Percentiles rank a stretch among this genome's conserved stretches.
These are phyloP conservation scores for Caenorhabditis inopinata DNA, from an alignment of 1,140 invertebrate species.

Conservation along the genomic window DNA sequence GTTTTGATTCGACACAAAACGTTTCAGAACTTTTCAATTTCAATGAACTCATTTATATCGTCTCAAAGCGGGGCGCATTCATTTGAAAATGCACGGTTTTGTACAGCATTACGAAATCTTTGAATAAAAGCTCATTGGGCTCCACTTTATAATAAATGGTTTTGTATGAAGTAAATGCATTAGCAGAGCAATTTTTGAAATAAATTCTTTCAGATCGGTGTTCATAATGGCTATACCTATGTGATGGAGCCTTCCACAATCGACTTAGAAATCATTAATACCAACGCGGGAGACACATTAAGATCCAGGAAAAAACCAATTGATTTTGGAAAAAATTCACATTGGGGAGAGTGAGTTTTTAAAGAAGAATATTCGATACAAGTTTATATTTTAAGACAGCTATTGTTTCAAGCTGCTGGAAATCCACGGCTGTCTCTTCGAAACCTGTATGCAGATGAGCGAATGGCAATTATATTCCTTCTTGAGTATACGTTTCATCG, in stretches of 20 bases:
- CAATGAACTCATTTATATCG: no score
- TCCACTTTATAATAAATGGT: no score
- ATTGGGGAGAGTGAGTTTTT: background rate
- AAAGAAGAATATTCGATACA: background rate
- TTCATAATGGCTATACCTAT: slow-evolving; percentile 36
- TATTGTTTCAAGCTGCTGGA: background rate
- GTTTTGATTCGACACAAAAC: no score
- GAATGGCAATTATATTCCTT: slow-evolving; percentile 25
- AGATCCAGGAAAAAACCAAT: slow-evolving; percentile 9
- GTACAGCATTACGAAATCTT: no score
- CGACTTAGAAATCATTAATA: background rate
- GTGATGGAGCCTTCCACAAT: slow-evolving; percentile 19
- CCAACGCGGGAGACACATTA: background rate
- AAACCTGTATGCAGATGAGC: background rate
- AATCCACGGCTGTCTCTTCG: slow-evolving; percentile 15
- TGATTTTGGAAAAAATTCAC: background rate
- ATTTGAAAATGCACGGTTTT: no score
- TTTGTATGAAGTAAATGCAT: no score
- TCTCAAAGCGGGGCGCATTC: no score
- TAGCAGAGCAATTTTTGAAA: no score
- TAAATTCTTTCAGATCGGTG: slow-evolving; percentile 21
- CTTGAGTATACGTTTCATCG: slow-evolving; percentile 31
- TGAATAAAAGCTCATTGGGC: no score
- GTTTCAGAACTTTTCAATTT: no score
- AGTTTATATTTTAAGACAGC: background rate